Conservation (phyloP, 37 sponge, comb jelly and placozoan species). For the Chondrilla cf. caribensis region DNA sequence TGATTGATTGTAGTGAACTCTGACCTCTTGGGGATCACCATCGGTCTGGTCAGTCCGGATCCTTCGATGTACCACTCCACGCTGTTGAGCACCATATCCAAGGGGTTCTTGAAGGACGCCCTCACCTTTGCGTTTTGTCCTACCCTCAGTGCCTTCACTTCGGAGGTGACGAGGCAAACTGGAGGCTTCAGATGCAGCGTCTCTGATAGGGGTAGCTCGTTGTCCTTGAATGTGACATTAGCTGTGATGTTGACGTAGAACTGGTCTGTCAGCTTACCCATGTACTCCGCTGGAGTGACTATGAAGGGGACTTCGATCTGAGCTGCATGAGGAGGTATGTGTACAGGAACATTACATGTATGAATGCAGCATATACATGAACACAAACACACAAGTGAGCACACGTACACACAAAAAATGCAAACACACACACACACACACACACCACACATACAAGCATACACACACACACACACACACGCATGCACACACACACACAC, state of each 20-base stretch:
- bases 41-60: constrained; percentile 26
- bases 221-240: constrained; percentile 17
- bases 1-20: too few relatives aligned
- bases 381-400: too few relatives aligned
- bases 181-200: constrained; percentile 8
- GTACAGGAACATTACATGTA: too few relatives aligned
- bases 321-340: too few relatives aligned
- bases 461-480: background rate
- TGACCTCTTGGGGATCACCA: constrained; percentile 14
- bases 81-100: constrained; percentile 34
- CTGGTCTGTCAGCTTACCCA: constrained; percentile 31
- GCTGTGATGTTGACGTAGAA: constrained; percentile 24
- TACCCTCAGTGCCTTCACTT: background rate
- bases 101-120: constrained; percentile 43
- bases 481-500: background rate
- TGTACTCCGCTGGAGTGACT: constrained; percentile 22
- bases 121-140: constrained; percentile 17
- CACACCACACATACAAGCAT: too few relatives aligned
- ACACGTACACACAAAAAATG: background rate
- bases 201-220: background rate
- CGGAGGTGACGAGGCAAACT: background rate
- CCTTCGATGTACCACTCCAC: constrained; percentile 44
- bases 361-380: too few relatives aligned
- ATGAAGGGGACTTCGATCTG: background rate
- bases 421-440: background rate